Conservation (phyloP, 2,888 invertebrate species). For the Limnephilus rhombicus region DNA sequence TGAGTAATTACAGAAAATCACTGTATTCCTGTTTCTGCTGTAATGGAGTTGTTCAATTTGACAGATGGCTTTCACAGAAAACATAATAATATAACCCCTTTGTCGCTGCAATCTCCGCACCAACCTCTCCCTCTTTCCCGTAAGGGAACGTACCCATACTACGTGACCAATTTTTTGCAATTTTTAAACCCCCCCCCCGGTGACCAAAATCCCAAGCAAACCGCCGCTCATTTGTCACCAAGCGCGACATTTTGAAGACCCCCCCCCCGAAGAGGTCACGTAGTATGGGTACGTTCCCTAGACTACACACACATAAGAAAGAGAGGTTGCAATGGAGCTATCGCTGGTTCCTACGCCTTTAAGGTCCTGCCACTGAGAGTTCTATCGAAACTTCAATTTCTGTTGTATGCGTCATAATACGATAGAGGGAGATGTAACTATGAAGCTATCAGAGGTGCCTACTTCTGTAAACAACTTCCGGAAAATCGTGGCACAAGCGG, state of each 20-base stretch:
- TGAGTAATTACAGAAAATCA: constrained; percentile 23
- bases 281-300: no score
- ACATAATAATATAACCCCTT: background rate
- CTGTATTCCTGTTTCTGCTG: background rate
- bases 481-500: no score
- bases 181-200: no score
- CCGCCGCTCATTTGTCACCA: no score
- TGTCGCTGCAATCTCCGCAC: background rate
- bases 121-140: background rate
- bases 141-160: no score
- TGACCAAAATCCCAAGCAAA: no score
- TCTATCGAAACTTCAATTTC: no score
- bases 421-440: background rate
- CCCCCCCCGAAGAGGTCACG: no score
- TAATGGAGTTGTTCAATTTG: constrained; percentile 2
- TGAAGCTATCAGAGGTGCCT: background rate
- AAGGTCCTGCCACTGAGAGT: no score
- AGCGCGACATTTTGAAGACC: no score
- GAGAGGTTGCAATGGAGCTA: background rate
- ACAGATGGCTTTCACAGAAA: background rate
- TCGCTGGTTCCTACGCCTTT: background rate
- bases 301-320: background rate
- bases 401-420: background rate
- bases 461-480: no score
- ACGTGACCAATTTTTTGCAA: no score